phyloP scores from a whole-genome alignment of 2,888 invertebrate genomes.

The Coronaproctus castanopsis region DNA sequence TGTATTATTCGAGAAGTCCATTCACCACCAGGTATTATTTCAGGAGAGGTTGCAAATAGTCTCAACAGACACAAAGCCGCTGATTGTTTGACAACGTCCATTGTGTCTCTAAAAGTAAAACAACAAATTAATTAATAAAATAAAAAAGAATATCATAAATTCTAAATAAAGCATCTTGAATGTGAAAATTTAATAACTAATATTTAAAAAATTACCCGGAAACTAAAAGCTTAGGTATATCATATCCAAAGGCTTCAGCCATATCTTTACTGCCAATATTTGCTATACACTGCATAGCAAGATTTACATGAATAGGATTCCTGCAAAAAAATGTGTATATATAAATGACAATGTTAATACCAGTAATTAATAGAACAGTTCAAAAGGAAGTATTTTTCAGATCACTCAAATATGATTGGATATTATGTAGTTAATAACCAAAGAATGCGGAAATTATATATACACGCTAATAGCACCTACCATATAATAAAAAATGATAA shows the following conservation, averaged over 20 bases:
- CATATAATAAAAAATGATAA: too few relatives aligned
- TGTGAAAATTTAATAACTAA: not conserved
- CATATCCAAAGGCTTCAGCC: slow-evolving; percentile 98
- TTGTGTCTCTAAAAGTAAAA: slow-evolving; percentile 55
- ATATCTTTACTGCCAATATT: slow-evolving; percentile 99
- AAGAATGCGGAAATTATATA: too few relatives aligned
- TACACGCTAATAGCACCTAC: too few relatives aligned
- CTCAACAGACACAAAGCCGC: slow-evolving; percentile 90
- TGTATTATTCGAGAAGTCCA: slow-evolving; percentile 99
- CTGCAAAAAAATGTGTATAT: slow-evolving; percentile 22
- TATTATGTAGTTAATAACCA: too few relatives aligned
- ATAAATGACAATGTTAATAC: not conserved
- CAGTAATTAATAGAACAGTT: not conserved
- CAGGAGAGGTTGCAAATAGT: slow-evolving; percentile 82
- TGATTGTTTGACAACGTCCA: slow-evolving; percentile 98
- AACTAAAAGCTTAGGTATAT: slow-evolving; percentile 93
- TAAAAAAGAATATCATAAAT: not conserved
- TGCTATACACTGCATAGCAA: slow-evolving; percentile 97
- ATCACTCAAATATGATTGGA: too few relatives aligned
- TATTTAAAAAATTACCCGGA: slow-evolving; percentile 63
- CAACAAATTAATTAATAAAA: not conserved
- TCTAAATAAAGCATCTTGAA: not conserved
- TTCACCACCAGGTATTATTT: slow-evolving; percentile 90
- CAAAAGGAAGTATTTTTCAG: too few relatives aligned
- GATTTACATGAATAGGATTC: slow-evolving; percentile 94